phyloP scores from a whole-genome alignment of 2,888 invertebrate species.

The Drosophila picticornis region DNA sequence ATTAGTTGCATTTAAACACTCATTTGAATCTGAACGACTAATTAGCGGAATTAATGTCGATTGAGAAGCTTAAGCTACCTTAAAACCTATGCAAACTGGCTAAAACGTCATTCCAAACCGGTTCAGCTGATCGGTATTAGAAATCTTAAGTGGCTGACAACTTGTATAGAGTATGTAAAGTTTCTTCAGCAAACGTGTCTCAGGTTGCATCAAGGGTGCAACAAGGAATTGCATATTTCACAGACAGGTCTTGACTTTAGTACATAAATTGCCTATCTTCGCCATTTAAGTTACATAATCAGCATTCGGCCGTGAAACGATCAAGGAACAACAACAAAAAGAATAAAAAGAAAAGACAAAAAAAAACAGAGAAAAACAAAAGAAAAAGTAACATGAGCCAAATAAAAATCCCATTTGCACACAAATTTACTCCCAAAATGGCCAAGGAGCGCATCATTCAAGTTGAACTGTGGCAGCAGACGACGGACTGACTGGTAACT shows the following conservation, averaged over 20 bases:
- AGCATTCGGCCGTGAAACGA: conserved; percentile 34
- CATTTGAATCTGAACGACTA: neutral
- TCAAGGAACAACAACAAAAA: conserved; percentile 33
- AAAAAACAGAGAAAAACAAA: conserved; percentile 23
- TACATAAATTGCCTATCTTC: conserved; percentile 27
- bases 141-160: neutral
- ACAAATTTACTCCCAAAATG: conserved; percentile 83
- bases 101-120: neutral
- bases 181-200: neutral
- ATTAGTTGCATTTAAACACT: neutral
- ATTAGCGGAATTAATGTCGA: neutral
- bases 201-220: conserved; percentile 3
- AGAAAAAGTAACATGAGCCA: conserved; percentile 74
- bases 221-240: conserved; percentile 27
- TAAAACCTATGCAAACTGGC: neutral
- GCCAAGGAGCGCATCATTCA: conserved; percentile 75
- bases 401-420: conserved; percentile 81
- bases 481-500: conserved; percentile 52
- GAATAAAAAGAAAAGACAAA: conserved; percentile 12
- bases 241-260: conserved; percentile 9
- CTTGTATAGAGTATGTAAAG: neutral
- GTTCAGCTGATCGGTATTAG: conserved; percentile 1
- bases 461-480: conserved; percentile 51
- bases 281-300: conserved; percentile 50
- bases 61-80: neutral